These are phyloP conservation scores for Spisula solida DNA, from an alignment of 2,888 invertebrate genomes.

Conservation along the genomic window DNA sequence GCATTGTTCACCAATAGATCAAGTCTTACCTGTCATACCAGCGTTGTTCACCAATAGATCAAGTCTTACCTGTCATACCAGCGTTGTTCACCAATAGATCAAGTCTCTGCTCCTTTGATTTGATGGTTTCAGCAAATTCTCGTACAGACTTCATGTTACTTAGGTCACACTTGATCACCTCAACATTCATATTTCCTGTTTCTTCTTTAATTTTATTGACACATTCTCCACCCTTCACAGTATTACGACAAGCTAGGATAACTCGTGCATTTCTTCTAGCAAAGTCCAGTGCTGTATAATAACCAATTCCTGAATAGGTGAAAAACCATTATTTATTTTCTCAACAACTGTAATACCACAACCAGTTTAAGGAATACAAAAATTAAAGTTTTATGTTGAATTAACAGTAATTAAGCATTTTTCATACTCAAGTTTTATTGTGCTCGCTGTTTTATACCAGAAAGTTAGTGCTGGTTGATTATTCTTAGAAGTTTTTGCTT, in stretches of 20 bases:
- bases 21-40: slow-evolving; percentile 78
- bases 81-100: slow-evolving; percentile 84
- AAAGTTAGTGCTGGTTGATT: too few species aligned
- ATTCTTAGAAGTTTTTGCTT: too few species aligned
- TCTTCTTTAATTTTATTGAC: slow-evolving; percentile 84
- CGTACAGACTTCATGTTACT: slow-evolving; percentile 78
- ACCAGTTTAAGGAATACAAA: too few species aligned
- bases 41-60: slow-evolving; percentile 84
- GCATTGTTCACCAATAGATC: slow-evolving; percentile 84
- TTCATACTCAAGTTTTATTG: too few species aligned
- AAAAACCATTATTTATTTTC: background rate
- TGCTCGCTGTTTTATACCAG: too few species aligned
- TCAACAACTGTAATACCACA: too few species aligned
- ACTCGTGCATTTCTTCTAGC: slow-evolving; percentile 81
- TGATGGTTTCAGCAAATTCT: slow-evolving; percentile 76
- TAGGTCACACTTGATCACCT: slow-evolving; percentile 75
- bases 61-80: slow-evolving; percentile 75
- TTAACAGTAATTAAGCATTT: too few species aligned
- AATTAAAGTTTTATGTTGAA: too few species aligned
- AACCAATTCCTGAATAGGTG: slow-evolving; percentile 80
- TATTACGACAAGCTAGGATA: slow-evolving; percentile 80
- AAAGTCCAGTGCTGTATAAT: slow-evolving; percentile 79
- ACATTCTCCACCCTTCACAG: slow-evolving; percentile 73
- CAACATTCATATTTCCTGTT: slow-evolving; percentile 79
- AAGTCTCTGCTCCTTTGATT: slow-evolving; percentile 73